These are phyloP conservation scores for Stratiolaelaps scimitus DNA, from an alignment of 1,140 invertebrate species.

Conservation along the genomic window DNA sequence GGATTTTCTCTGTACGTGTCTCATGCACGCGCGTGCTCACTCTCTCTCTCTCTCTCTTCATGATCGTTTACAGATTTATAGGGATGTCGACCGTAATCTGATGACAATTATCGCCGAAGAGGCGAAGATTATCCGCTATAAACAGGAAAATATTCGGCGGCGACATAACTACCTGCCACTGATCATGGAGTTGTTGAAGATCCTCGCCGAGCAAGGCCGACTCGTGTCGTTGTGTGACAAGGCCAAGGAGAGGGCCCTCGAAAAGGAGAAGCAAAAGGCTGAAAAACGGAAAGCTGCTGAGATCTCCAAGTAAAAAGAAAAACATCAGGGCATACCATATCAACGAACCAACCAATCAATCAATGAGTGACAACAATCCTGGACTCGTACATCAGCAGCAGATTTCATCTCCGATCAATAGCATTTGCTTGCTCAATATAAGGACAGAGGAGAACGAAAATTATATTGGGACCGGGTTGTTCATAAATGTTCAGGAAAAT, in stretches of 20 bases:
- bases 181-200: slow-evolving; percentile 87
- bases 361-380: neutral
- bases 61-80: neutral
- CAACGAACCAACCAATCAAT: too few species aligned
- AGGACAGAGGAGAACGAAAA: neutral
- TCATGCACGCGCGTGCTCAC: too few species aligned
- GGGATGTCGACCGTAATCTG: neutral
- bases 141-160: slow-evolving; percentile 69
- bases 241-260: slow-evolving; percentile 39
- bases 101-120: slow-evolving; percentile 13
- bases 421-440: neutral
- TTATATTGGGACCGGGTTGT: neutral
- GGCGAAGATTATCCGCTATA: slow-evolving; percentile 24
- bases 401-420: neutral
- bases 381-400: neutral
- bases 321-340: too few species aligned
- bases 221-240: slow-evolving; percentile 72
- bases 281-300: slow-evolving; percentile 14
- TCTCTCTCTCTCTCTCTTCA: too few species aligned
- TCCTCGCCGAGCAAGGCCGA: slow-evolving; percentile 82
- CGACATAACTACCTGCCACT: slow-evolving; percentile 96
- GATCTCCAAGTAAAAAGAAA: neutral
- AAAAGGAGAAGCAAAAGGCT: slow-evolving; percentile 29
- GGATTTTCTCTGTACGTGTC: slow-evolving; percentile 41
- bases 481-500: too few species aligned